A percentile compares a stretch with the other conserved stretches of the same genome.
Evolutionary conservation across 2,797 vertebrate genomes (phyloP).

Genomic region (Melanotaenia pygmaea): DNA sequence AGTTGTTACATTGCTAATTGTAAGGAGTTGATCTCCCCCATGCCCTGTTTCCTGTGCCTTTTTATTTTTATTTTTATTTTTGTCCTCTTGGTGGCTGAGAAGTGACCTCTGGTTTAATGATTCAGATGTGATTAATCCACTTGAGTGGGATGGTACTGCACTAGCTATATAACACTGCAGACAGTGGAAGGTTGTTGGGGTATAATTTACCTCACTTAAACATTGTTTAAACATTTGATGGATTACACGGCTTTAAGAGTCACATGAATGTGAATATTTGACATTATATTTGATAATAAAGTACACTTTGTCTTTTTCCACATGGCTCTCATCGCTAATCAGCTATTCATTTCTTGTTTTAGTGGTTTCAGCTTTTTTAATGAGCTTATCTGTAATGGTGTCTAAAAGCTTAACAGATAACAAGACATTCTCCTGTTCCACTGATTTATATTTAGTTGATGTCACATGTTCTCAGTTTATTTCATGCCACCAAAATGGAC

Average conservation of each 20-base stretch:
- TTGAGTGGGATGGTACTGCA: conserved; percentile 55
- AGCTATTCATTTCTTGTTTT: conserved; percentile 11
- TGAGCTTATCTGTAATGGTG: conserved; percentile 15
- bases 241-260: conserved; percentile 23
- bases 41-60: conserved; percentile 46
- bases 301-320: conserved; percentile 13
- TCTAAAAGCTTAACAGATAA: conserved; percentile 15
- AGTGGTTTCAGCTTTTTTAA: conserved; percentile 24
- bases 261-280: conserved; percentile 12
- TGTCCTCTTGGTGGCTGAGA: conserved; percentile 48
- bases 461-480: background rate
- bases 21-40: conserved; percentile 59
- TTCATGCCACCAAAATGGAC: background rate
- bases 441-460: conserved; percentile 6
- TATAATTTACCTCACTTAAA: conserved; percentile 18
- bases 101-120: conserved; percentile 80
- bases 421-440: background rate
- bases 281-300: conserved; percentile 31
- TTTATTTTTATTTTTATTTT: conserved; percentile 25
- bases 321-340: conserved; percentile 22
- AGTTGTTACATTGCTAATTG: conserved; percentile 65
- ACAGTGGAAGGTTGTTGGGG: conserved; percentile 47
- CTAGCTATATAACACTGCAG: conserved; percentile 51
- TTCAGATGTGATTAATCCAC: conserved; percentile 78
- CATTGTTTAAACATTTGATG: conserved; percentile 4